phyloP scores from a whole-genome alignment of 2,797 vertebrate genomes.

The Characodon lateralis region DNA sequence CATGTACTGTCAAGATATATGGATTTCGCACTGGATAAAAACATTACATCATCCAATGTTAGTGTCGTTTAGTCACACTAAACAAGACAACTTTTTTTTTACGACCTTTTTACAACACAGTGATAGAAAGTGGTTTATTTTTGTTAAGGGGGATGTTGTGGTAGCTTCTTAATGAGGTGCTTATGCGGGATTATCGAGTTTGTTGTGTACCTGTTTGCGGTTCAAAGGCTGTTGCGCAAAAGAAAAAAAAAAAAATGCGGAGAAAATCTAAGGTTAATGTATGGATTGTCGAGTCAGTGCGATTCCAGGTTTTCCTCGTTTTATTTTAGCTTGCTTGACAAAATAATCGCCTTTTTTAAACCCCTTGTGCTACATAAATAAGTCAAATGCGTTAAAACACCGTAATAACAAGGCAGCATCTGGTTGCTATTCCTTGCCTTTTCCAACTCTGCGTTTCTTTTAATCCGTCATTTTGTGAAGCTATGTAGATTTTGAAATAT shows the following conservation, averaged over 20 bases:
- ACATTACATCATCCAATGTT: conserved; percentile 69
- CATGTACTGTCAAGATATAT: conserved; percentile 17
- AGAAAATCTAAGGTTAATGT: conserved; percentile 50
- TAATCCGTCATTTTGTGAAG: conserved; percentile 37
- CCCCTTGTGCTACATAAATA: conserved; percentile 21
- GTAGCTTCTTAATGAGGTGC: background rate
- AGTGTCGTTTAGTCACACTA: conserved; percentile 33
- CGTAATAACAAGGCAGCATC: conserved; percentile 49
- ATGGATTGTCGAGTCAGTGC: conserved; percentile 31
- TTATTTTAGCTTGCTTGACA: conserved; percentile 22
- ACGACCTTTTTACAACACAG: conserved; percentile 1
- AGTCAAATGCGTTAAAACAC: conserved; percentile 18
- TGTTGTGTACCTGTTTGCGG: conserved; percentile 17
- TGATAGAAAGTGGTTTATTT: background rate
- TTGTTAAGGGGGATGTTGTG: background rate
- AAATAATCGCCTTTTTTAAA: background rate
- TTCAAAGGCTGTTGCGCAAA: conserved; percentile 35
- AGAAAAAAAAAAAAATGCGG: conserved; percentile 44
- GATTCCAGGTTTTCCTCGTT: conserved; percentile 19
- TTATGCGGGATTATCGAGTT: conserved; percentile 30
- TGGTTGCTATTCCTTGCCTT: conserved; percentile 46
- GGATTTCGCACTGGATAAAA: conserved; percentile 49
- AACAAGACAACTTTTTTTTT: conserved; percentile 25
- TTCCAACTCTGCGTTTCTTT: conserved; percentile 29
- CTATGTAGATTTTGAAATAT: conserved; percentile 17